These are phyloP conservation scores for Epinotia brunnichana DNA, from an alignment of 2,888 invertebrate species.

Conservation along the genomic window DNA sequence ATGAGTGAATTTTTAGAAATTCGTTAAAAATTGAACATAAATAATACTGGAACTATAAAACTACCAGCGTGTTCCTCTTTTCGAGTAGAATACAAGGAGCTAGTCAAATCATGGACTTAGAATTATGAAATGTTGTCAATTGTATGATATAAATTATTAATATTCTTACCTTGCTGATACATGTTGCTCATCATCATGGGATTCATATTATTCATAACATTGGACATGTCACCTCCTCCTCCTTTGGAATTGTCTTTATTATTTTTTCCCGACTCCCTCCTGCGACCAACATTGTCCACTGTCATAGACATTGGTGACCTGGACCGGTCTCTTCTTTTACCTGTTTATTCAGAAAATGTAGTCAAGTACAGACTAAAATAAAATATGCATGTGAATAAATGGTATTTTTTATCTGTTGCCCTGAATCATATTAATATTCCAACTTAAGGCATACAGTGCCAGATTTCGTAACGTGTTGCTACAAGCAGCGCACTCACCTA, in stretches of 20 bases:
- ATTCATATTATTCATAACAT: slow-evolving; percentile 69
- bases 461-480: too few relatives aligned
- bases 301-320: slow-evolving; percentile 67
- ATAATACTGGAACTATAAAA: too few relatives aligned
- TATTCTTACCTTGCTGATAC: slow-evolving; percentile 73
- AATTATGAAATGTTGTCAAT: too few relatives aligned
- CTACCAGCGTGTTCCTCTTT: too few relatives aligned
- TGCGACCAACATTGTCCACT: slow-evolving; percentile 59
- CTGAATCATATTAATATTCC: too few relatives aligned
- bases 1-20: too few relatives aligned
- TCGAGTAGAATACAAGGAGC: too few relatives aligned
- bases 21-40: too few relatives aligned
- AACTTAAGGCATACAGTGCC: too few relatives aligned
- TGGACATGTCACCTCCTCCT: slow-evolving; percentile 53
- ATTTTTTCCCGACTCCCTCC: slow-evolving; percentile 60
- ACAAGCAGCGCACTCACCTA: too few relatives aligned
- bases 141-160: too few relatives aligned
- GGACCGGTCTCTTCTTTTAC: slow-evolving; percentile 64
- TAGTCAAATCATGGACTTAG: too few relatives aligned
- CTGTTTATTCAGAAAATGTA: not conserved
- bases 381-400: not conserved
- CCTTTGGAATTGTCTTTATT: slow-evolving; percentile 55
- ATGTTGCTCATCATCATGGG: slow-evolving; percentile 75
- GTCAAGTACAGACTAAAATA: not conserved
- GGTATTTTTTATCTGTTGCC: not conserved